Evolutionary conservation across 1,140 invertebrate genomes (phyloP), one percentile per base, ranked within the genome.

Genomic region (Adoxophyes honmai): DNA sequence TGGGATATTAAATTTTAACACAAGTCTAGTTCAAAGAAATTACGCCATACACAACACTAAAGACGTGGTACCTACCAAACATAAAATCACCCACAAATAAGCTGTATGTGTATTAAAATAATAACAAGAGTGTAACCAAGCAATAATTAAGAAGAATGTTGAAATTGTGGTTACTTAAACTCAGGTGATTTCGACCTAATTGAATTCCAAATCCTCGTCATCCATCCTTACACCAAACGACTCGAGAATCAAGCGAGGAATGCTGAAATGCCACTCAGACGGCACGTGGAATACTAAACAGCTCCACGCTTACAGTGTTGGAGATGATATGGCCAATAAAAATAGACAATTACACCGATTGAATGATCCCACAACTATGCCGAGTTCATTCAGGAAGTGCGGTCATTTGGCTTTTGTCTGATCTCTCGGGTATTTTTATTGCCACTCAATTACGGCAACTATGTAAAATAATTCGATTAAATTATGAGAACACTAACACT

Each of bases 281-380:
- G 42, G 21, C 18, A 48, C 42, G 18, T 33, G 21, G 42, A 18
- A 48, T 21, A 11, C 42, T 28, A 48, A 48, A 48, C 42, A 48
- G n/a, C 42, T 16, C 28, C 42, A 44, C 2, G 39, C n/a, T 48
- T 53, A 11, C 52, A 36, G 35, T 16, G 33, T 53, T 34, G 21
- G 35, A 36, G 35, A 35, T 35, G 33, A 11, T 16, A 38, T 8
- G 34, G 52, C 33, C 52, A 53, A 53, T 53, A 33, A 53, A 53
- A 53, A 53, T 53, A 53, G 52, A 48, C 42, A 48, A 48, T 48
- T 21, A 18, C 28, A 48, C 10, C 28, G 42, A 48, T 48, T 48
- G 42, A 48, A 48, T 48, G 42, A 48, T 48, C 42, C 42, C 42
- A 11, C 42, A 48, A 48, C 18, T 48, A 48, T 21, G 18, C 42